Base-by-base conservation (phyloP, 2,797 vertebrate species). In the Eptatretus atami region DNA sequence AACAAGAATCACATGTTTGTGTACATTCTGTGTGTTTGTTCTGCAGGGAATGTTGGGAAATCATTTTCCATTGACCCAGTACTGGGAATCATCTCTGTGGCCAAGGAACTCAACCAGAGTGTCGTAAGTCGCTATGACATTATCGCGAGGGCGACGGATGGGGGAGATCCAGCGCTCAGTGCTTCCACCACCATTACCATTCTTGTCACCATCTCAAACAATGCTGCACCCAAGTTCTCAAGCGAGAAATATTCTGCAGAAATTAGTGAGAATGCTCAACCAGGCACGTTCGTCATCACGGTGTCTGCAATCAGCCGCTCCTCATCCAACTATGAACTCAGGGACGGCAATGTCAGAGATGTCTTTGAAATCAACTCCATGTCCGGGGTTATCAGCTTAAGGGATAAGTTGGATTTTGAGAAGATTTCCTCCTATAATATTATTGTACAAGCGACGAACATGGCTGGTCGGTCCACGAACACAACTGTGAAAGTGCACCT, bases 261-360 rank as follows among this genome's bases (percentile, higher is more conserved):
- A 72, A 75, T 99, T 66, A 85, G 83, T 15, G 92, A 99, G 76
- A 74, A 73, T 1, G 74, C 77, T 19, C 70, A 71, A 63, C 65
- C 75, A 6, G 87, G 88, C 64, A 84, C 75, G 66, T 94, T 87
- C 63, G 82, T 99, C 57, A 81, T 76, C 65, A 74, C 83, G 73
- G 76, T 95, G 53, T 73, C 76, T 14, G 80, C 83, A 1, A 71
- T 78, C 65, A 95, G 92, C 71, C 86, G 87, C 64, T 96, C 92
- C 0, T 94, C 92, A 2, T 76, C 95, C 66, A 78, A 84, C 64
- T 96, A 84, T 72, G 87, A 96, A 72, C 85, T 99, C 70, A 92
- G 79, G 76, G 79, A 77, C 6, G 88, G 92, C 63, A 95, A 99
- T 68, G 13, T 71, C 53, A 78, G 77, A 24, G 77, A 78, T 53